Percentiles rank a stretch among this genome's conserved stretches.
Conservation (phyloP, 1,140 invertebrate species). For the Brachionus angularis region DNA sequence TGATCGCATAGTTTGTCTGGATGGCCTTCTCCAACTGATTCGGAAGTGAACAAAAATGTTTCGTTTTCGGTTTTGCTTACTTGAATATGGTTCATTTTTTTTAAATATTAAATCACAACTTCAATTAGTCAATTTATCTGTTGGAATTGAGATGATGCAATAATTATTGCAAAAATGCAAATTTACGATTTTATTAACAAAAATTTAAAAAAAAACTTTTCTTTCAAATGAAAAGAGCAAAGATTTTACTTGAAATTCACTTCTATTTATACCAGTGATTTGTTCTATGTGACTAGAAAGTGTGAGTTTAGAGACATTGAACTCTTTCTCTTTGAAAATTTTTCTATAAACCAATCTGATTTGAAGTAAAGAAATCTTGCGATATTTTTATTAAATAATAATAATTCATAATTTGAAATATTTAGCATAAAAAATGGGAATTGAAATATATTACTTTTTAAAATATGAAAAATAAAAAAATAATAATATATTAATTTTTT, state of each 20-base stretch:
- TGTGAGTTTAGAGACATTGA: background rate
- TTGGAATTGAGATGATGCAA: too few species aligned
- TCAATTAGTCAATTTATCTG: conserved; percentile 21
- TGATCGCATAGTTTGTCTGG: conserved; percentile 99
- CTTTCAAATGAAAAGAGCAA: conserved; percentile 38
- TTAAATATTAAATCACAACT: background rate
- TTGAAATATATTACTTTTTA: too few species aligned
- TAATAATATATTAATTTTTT: too few species aligned
- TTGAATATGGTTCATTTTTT: conserved; percentile 35
- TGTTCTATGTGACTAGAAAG: conserved; percentile 1
- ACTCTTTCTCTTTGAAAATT: too few species aligned
- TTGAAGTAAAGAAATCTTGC: too few species aligned
- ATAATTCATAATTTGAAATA: too few species aligned
- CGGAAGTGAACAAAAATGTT: conserved; percentile 89
- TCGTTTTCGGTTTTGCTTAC: conserved; percentile 33
- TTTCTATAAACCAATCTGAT: too few species aligned
- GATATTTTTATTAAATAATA: too few species aligned
- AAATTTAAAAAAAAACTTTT: conserved; percentile 37
- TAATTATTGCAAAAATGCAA: too few species aligned
- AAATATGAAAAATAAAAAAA: too few species aligned
- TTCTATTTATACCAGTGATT: conserved; percentile 2
- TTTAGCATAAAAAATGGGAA: too few species aligned
- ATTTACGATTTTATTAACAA: too few species aligned
- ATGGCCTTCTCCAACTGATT: conserved; percentile 97
- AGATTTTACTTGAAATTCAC: conserved; percentile 16